Percentiles rank a stretch among this genome's conserved stretches.
Conservation (phyloP, 2,888 invertebrate species). For the Pterobdella sp. region DNA sequence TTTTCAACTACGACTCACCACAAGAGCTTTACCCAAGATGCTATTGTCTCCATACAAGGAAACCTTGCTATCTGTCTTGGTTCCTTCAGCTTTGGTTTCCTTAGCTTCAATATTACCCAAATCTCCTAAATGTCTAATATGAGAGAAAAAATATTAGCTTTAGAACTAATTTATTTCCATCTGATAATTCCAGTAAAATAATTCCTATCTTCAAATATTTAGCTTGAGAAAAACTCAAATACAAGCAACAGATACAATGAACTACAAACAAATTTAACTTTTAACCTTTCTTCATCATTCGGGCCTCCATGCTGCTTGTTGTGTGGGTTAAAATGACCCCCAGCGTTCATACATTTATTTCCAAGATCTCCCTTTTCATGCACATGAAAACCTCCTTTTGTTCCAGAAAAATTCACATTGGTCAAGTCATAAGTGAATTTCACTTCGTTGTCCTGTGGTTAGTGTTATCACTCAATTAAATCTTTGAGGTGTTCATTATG, state of each 20-base stretch:
- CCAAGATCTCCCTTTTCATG: slow-evolving; percentile 23
- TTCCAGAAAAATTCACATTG: too few relatives aligned
- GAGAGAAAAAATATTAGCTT: background rate
- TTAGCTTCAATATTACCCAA: slow-evolving; percentile 28
- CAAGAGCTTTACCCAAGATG: slow-evolving; percentile 28
- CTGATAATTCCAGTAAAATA: too few relatives aligned
- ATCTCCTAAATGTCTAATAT: slow-evolving; percentile 30
- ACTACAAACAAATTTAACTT: too few relatives aligned
- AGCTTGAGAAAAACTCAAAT: too few relatives aligned
- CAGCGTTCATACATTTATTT: slow-evolving; percentile 22
- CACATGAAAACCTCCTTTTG: slow-evolving; percentile 23
- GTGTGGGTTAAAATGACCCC: slow-evolving; percentile 25
- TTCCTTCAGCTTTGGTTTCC: background rate
- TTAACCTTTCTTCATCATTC: slow-evolving; percentile 15
- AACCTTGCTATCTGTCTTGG: slow-evolving; percentile 17
- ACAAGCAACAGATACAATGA: too few relatives aligned
- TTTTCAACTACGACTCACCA: too few relatives aligned
- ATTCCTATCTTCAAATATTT: too few relatives aligned
- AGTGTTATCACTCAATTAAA: too few relatives aligned
- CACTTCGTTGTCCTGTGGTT: too few relatives aligned
- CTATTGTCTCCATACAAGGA: slow-evolving; percentile 12
- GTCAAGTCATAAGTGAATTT: too few relatives aligned
- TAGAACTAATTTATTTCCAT: too few relatives aligned
- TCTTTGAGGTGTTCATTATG: too few relatives aligned
- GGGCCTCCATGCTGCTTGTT: slow-evolving; percentile 17